These are phyloP conservation scores for Apogon talboti DNA, from an alignment of 2,797 vertebrate species.

Conservation along the genomic window DNA sequence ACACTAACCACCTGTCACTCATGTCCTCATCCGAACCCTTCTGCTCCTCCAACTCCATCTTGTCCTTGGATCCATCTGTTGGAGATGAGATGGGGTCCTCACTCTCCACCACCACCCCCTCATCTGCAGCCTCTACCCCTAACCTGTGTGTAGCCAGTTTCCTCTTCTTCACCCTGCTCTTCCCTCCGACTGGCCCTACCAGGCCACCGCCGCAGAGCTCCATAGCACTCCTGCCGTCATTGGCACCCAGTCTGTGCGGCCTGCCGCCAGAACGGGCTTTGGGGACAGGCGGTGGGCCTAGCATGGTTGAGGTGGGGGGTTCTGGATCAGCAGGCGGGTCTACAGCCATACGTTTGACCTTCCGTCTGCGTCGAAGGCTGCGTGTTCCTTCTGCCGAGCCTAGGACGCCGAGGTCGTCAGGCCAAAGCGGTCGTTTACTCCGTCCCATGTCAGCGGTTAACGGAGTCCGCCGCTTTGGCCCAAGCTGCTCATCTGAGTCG, in stretches of 20 bases:
- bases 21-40: conserved; percentile 98
- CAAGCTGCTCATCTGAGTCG: conserved; percentile 95
- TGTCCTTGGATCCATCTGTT: conserved; percentile 86
- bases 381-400: conserved; percentile 84
- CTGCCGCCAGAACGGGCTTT: conserved; percentile 85
- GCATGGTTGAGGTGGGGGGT: conserved; percentile 77
- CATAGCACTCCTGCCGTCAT: conserved; percentile 78
- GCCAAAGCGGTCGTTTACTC: conserved; percentile 92
- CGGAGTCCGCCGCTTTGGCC: conserved; percentile 91
- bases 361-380: conserved; percentile 91
- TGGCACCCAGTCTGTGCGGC: conserved; percentile 75
- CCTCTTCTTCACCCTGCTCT: conserved; percentile 93
- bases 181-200: conserved; percentile 76
- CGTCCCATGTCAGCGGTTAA: conserved; percentile 86
- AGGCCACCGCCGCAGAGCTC: conserved; percentile 81
- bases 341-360: conserved; percentile 97
- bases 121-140: conserved; percentile 88
- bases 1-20: conserved; percentile 97
- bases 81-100: conserved; percentile 86
- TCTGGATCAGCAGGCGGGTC: conserved; percentile 88
- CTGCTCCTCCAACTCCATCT: conserved; percentile 97
- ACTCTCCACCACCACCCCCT: conserved; percentile 94
- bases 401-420: conserved; percentile 86
- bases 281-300: conserved; percentile 83
- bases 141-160: conserved; percentile 86